Evolutionary conservation across 2,113 vertebrate species (phyloP).

Genomic region (Brachirus orientalis): DNA sequence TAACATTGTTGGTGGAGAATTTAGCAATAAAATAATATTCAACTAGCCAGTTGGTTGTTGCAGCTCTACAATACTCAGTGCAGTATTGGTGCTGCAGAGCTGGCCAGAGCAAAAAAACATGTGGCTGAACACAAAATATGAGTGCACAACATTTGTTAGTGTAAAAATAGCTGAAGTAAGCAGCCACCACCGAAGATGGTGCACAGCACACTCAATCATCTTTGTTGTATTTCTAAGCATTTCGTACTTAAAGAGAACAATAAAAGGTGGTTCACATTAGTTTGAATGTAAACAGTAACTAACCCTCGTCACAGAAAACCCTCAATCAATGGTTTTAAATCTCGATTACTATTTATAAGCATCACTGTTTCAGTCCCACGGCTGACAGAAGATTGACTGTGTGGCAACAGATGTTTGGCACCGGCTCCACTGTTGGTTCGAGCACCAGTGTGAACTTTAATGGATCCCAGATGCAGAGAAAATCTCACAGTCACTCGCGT

Average conservation of each 20-base stretch:
- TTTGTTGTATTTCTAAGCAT: neutral
- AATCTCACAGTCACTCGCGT: constrained; percentile 33
- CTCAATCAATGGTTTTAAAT: constrained; percentile 5
- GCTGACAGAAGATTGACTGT: constrained; percentile 43
- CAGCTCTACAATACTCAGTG: too few species aligned
- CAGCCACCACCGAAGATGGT: too few species aligned
- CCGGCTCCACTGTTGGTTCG: constrained; percentile 1
- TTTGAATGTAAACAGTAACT: neutral
- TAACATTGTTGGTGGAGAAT: too few species aligned
- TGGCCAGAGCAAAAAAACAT: too few species aligned
- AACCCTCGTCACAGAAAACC: too few species aligned
- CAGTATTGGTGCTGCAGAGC: too few species aligned
- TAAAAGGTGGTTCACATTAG: neutral
- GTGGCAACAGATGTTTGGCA: constrained; percentile 55
- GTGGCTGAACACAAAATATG: too few species aligned
- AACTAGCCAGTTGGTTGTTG: too few species aligned
- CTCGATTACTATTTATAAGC: constrained; percentile 47
- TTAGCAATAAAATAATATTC: too few species aligned
- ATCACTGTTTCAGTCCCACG: constrained; percentile 18
- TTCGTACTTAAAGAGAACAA: neutral
- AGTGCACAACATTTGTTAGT: too few species aligned
- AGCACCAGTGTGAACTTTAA: constrained; percentile 21
- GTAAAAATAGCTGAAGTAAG: too few species aligned
- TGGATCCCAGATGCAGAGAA: constrained; percentile 33
- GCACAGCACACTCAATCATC: too few species aligned